These are phyloP conservation scores for Pharmacophagus antenor DNA, from an alignment of 2,888 invertebrate species.

Conservation along the genomic window DNA sequence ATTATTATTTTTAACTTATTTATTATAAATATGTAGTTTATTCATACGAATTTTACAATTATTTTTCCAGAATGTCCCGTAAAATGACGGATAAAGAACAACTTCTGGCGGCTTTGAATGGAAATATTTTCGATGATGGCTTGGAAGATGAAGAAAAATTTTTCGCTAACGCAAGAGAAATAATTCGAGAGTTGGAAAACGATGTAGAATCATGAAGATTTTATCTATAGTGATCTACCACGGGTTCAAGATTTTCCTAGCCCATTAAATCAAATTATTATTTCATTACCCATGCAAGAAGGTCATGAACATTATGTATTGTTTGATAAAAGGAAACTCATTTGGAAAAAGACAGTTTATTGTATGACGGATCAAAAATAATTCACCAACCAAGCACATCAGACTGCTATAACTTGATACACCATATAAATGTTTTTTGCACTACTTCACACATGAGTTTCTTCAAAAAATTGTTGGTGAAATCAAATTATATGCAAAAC, in stretches of 20 bases:
- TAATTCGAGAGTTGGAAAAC: constrained; percentile 33
- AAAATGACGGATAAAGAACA: constrained; percentile 34
- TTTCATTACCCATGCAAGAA: no score
- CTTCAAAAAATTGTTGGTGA: constrained; percentile 34
- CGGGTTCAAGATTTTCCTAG: no score
- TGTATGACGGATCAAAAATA: constrained; percentile 43
- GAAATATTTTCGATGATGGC: constrained; percentile 36
- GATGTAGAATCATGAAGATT: constrained; percentile 36
- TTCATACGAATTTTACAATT: constrained; percentile 31
- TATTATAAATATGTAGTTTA: constrained; percentile 31
- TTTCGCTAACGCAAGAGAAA: constrained; percentile 35
- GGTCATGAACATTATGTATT: no score
- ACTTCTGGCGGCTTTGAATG: constrained; percentile 37
- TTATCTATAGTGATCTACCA: no score
- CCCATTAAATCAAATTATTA: no score
- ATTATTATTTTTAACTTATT: constrained; percentile 30
- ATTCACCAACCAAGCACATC: constrained; percentile 45
- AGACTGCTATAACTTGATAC: constrained; percentile 40
- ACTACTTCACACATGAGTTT: constrained; percentile 39
- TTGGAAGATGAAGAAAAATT: no score
- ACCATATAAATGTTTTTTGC: constrained; percentile 39
- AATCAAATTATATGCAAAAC: constrained; percentile 35
- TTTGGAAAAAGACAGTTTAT: constrained; percentile 46
- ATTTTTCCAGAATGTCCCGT: constrained; percentile 36
- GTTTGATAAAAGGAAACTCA: constrained; percentile 47